A percentile compares a stretch with the other conserved stretches of the same genome.
Evolutionary conservation across 2,888 invertebrate genomes (phyloP).

Genomic region (Catocala sponsa): DNA sequence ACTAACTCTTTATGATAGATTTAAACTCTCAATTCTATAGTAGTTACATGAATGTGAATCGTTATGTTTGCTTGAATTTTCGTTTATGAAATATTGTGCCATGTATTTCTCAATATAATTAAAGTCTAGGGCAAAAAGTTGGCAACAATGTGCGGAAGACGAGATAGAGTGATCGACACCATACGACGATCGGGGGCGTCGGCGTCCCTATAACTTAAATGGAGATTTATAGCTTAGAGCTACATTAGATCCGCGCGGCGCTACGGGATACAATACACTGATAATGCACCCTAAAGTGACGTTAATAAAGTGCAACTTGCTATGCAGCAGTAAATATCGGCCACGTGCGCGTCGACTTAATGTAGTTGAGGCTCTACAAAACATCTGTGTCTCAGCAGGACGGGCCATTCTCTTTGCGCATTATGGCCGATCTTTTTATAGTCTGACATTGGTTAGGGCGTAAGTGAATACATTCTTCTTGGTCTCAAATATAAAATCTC

Average conservation of each 20-base stretch:
- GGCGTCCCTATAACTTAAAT: neutral
- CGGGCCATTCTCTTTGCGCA: constrained; percentile 26
- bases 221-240: neutral
- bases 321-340: neutral
- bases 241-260: neutral
- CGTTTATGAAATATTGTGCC: constrained; percentile 46
- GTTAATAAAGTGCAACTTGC: neutral
- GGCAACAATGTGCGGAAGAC: constrained; percentile 25
- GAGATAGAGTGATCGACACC: constrained; percentile 15
- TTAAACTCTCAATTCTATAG: constrained; percentile 52
- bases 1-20: constrained; percentile 47
- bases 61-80: constrained; percentile 45
- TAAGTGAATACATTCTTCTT: constrained; percentile 49
- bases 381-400: no score
- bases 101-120: constrained; percentile 37
- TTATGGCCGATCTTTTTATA: constrained; percentile 41
- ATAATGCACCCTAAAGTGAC: neutral
- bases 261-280: neutral
- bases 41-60: constrained; percentile 43
- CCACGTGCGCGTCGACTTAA: neutral
- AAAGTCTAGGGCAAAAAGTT: constrained; percentile 38
- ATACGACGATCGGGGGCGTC: neutral
- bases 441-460: constrained; percentile 39
- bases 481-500: constrained; percentile 55
- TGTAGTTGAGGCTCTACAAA: neutral